These are phyloP conservation scores for Nothoprocta pentlandii DNA, from an alignment of 2,113 vertebrate genomes.

Conservation along the genomic window DNA sequence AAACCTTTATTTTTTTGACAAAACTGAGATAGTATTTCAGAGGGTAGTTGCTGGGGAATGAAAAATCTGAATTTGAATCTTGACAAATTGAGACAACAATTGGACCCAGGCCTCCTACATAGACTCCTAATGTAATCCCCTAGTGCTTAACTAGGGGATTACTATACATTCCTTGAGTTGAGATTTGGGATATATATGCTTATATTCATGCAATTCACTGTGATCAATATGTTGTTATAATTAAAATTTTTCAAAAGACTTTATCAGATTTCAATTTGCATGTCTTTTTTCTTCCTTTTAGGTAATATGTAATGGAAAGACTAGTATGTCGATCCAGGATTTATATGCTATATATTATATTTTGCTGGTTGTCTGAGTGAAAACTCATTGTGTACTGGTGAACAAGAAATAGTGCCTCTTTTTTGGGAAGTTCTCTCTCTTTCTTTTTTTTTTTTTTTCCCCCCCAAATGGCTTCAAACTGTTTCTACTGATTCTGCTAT, in stretches of 20 bases:
- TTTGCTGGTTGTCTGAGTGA: neutral
- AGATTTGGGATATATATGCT: neutral
- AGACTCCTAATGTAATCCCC: neutral
- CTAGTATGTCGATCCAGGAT: neutral
- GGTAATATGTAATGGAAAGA: neutral
- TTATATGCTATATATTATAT: neutral
- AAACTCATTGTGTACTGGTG: neutral
- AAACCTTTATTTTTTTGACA: neutral
- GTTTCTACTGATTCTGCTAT: neutral
- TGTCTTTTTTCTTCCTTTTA: neutral
- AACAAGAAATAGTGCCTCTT: neutral
- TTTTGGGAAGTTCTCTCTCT: neutral
- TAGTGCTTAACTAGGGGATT: neutral
- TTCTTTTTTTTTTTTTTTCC: rapidly evolving
- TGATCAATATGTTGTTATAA: neutral
- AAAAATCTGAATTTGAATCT: constrained; percentile 14
- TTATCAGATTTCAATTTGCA: neutral
- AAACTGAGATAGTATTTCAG: neutral
- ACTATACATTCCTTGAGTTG: neutral
- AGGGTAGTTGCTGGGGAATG: neutral
- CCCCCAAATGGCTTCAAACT: neutral
- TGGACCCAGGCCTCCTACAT: constrained; percentile 5
- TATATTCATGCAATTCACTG: neutral
- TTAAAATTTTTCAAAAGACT: neutral
- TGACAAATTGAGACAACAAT: neutral